phyloP scores from a whole-genome alignment of 2,888 invertebrate genomes.

The Endotricha flammealis region DNA sequence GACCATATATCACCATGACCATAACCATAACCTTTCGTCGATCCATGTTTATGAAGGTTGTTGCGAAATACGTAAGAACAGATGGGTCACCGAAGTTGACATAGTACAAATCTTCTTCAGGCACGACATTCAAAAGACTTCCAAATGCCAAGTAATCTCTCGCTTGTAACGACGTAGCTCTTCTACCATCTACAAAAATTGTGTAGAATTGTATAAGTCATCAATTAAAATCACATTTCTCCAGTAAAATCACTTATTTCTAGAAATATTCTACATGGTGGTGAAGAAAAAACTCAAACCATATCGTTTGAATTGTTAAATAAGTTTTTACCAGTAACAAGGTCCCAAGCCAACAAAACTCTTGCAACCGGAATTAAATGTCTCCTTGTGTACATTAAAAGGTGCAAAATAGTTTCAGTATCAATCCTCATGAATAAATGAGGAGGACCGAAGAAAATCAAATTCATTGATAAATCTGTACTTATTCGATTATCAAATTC shows the following conservation, averaged over 20 bases:
- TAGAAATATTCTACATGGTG: no score
- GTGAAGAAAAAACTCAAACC: no score
- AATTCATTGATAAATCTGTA: conserved; percentile 56
- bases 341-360: conserved; percentile 60
- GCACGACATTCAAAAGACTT: conserved; percentile 49
- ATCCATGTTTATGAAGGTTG: no score
- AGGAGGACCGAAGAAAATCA: conserved; percentile 61
- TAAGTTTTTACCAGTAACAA: conserved; percentile 51
- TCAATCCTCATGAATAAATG: conserved; percentile 59
- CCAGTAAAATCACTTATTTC: no score
- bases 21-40: no score
- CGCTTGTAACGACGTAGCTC: conserved; percentile 60
- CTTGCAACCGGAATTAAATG: conserved; percentile 53
- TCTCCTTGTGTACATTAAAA: conserved; percentile 49
- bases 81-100: conserved; percentile 62
- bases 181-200: conserved; percentile 59
- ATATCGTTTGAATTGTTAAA: no score
- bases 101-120: conserved; percentile 68
- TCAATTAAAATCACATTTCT: no score
- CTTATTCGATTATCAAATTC: conserved; percentile 51
- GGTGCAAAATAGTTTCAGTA: conserved; percentile 57
- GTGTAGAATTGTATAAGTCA: no score
- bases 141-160: conserved; percentile 60
- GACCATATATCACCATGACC: no score
- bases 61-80: conserved; percentile 55